Conservation (phyloP, 2,113 vertebrate genomes). For the Hiodon alosoides region DNA sequence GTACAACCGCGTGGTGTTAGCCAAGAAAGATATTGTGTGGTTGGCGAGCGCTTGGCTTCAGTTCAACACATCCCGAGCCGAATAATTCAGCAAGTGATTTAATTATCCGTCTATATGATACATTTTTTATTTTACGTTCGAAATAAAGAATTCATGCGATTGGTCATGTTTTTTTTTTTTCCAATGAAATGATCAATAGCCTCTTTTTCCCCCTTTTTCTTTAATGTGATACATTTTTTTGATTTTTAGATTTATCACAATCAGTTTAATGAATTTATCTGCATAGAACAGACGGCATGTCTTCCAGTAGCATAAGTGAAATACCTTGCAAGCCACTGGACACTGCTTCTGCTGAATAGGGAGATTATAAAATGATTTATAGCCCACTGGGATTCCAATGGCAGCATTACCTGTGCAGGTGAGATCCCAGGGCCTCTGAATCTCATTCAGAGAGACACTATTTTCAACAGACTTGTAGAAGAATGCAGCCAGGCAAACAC, state of each 20-base stretch:
- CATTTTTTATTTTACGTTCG: conserved; percentile 21
- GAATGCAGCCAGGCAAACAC: background rate
- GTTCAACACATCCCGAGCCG: conserved; percentile 12
- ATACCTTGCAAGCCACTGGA: too few relatives aligned
- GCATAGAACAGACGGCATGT: background rate
- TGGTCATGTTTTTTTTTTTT: conserved; percentile 22
- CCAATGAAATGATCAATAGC: conserved; percentile 26
- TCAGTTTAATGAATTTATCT: background rate
- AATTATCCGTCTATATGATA: conserved; percentile 21
- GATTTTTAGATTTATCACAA: conserved; percentile 21
- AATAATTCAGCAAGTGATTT: conserved; percentile 19
- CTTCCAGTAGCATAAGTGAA: too few relatives aligned
- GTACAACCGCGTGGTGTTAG: too few relatives aligned
- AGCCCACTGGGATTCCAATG: background rate
- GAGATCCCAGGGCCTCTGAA: background rate
- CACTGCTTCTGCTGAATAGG: background rate
- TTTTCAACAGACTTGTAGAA: background rate
- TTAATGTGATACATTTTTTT: conserved; percentile 18
- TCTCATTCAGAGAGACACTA: background rate
- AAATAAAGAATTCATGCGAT: conserved; percentile 23
- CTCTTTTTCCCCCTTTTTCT: conserved; percentile 15
- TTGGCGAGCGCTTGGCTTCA: conserved; percentile 17
- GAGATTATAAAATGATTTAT: background rate
- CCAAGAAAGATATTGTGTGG: background rate
- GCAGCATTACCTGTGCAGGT: background rate